These are phyloP conservation scores for Stercorarius parasiticus DNA, from an alignment of 2,113 vertebrate species.

Conservation along the genomic window DNA sequence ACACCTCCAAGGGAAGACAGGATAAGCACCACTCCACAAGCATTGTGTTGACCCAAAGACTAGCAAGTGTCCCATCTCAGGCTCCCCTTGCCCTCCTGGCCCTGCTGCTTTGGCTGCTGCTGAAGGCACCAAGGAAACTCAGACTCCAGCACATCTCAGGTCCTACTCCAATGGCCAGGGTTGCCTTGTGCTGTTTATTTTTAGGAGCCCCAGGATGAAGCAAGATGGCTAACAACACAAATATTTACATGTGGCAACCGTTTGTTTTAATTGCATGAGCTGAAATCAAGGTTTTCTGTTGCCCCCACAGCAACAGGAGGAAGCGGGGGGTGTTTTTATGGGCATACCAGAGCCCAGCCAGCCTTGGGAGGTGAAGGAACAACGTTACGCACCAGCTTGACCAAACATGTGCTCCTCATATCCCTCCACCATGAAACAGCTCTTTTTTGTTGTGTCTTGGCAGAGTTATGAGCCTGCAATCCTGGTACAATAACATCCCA, in stretches of 20 bases:
- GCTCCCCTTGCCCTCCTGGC: neutral
- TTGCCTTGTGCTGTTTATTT: neutral
- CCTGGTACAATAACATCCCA: neutral
- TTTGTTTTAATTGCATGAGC: constrained; percentile 32
- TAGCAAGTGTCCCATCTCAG: neutral
- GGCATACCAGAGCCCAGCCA: constrained; percentile 30
- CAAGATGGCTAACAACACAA: constrained; percentile 7
- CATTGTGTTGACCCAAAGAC: neutral
- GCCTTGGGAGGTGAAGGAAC: constrained; percentile 36
- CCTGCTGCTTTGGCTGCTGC: neutral
- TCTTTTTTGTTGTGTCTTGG: constrained; percentile 15
- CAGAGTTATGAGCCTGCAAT: neutral
- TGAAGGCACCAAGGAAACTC: neutral
- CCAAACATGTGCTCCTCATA: constrained; percentile 47
- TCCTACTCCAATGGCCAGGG: neutral
- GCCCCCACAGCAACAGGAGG: neutral
- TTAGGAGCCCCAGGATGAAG: neutral
- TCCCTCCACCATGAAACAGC: constrained; percentile 30
- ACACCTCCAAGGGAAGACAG: neutral
- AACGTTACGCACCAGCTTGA: neutral
- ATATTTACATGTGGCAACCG: constrained; percentile 30
- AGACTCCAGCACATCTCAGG: neutral
- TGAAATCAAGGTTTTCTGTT: constrained; percentile 24
- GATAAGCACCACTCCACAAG: neutral
- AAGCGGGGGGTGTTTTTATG: neutral